Base-by-base conservation (phyloP, 2,888 invertebrate species). In the Ganaspis brasiliensis region DNA sequence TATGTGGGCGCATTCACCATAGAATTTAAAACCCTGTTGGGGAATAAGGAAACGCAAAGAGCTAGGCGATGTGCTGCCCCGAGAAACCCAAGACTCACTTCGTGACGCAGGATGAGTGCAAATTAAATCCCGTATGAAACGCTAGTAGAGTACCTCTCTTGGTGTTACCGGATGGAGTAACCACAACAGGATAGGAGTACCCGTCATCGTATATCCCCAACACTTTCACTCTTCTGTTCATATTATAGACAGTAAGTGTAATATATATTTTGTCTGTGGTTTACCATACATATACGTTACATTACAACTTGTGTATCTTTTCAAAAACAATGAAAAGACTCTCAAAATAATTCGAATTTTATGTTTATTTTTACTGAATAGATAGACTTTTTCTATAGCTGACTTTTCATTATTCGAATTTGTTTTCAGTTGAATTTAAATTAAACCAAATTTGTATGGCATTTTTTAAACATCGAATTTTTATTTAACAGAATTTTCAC, bases 91-190 rank as follows among this genome's bases (percentile, higher is more conserved):
- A 80, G 79, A 80, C 76, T 76, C 73, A 79, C 70, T 78, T 76
- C 75, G 76, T 76, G 73, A 75, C 73, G 75, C 72, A 80, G 76
- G 85, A 83, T 83, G 80, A 85, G 83, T 82, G 63, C 78, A 81
- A 80, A 79, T 89, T 89, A 88, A 90, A 89, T 90, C 89, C 88
- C 89, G 87, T 88, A 89, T 89, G 89, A 88, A 89, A 89, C 84
- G 88, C 85, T 88, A 88, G 77, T 83, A 81, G 83, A 52, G 77
- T 75, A 74, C 75, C n/a, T n/a, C n/a, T 72, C 73, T 75, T 74
- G 72, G 24, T 56, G 77, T 76, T 76, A 76, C 76, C 75, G 78
- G 78, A 80, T 76, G 73, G 67, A 74, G 74, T 74, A 71, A 76
- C 75, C 75, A 24, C 74, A 76, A 45, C 70, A 63, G 76, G 73